Percentiles rank a stretch among this genome's conserved stretches.
These are phyloP conservation scores for Formica aserva DNA, from an alignment of 2,888 invertebrate species.

Conservation along the genomic window DNA sequence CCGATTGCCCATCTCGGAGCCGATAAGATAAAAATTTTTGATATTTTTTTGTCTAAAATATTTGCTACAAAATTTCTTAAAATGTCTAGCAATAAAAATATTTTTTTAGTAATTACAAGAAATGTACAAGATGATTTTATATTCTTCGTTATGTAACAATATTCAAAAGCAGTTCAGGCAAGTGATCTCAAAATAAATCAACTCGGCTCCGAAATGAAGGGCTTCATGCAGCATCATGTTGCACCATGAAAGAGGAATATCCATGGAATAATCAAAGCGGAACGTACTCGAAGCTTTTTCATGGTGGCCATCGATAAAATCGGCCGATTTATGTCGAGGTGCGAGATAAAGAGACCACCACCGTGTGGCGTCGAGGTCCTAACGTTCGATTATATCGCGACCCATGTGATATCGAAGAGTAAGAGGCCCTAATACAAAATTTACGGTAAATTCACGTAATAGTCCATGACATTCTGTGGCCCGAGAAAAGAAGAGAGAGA, in stretches of 20 bases:
- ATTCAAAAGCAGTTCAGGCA: not conserved
- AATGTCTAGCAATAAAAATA: not conserved
- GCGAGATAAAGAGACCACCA: constrained; percentile 63
- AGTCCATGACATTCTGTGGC: constrained; percentile 74
- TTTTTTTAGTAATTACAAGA: not conserved
- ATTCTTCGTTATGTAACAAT: not conserved
- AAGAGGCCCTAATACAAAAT: constrained; percentile 73
- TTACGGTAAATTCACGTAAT: constrained; percentile 79
- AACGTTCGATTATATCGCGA: constrained; percentile 56
- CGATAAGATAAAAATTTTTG: not conserved
- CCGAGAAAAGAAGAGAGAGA: constrained; percentile 45
- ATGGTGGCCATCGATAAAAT: constrained; percentile 58
- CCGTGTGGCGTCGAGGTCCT: constrained; percentile 51
- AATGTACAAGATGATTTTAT: not conserved
- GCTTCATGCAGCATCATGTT: not conserved
- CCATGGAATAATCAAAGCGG: constrained; percentile 18
- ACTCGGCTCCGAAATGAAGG: constrained; percentile 16
- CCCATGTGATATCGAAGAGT: constrained; percentile 28
- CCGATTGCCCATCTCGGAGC: not conserved
- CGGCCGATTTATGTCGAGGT: constrained; percentile 52
- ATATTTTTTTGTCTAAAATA: not conserved
- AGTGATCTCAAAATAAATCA: constrained; percentile 37
- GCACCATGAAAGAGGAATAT: constrained; percentile 27
- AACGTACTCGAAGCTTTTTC: constrained; percentile 39
- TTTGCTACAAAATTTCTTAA: not conserved